Percentiles rank a stretch among this genome's conserved stretches.
phyloP scores from a whole-genome alignment of 1,140 invertebrate species.

The Anastatus disparis region DNA sequence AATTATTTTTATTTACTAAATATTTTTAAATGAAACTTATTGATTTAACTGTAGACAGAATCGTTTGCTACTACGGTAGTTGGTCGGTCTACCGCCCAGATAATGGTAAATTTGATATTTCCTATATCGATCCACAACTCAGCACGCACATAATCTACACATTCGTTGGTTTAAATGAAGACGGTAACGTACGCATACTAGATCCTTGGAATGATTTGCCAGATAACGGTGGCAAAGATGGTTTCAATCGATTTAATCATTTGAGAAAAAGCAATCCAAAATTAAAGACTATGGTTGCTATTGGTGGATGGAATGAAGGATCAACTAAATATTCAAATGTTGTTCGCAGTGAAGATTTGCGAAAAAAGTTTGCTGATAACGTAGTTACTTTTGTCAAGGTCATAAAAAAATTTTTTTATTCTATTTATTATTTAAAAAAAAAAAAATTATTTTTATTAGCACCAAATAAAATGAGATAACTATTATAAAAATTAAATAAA shows the following conservation, averaged over 20 bases:
- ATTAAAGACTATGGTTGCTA: conserved; percentile 74
- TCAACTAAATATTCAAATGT: conserved; percentile 72
- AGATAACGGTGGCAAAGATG: not conserved
- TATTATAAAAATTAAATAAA: too few species aligned
- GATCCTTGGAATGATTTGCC: conserved; percentile 11
- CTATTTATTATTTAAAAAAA: too few species aligned
- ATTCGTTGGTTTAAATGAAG: conserved; percentile 70
- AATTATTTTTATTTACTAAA: not conserved
- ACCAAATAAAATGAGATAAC: too few species aligned
- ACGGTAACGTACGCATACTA: conserved; percentile 61
- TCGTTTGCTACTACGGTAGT: conserved; percentile 74
- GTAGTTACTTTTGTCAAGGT: conserved; percentile 71
- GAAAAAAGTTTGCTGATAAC: conserved; percentile 71
- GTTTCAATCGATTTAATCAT: conserved; percentile 71
- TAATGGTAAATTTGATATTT: too few species aligned
- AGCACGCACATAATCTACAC: conserved; percentile 78
- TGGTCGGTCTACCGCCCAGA: conserved; percentile 72
- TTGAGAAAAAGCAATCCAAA: conserved; percentile 63
- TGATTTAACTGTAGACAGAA: conserved; percentile 65
- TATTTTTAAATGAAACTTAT: not conserved
- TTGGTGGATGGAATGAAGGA: conserved; percentile 78
- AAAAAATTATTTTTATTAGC: too few species aligned
- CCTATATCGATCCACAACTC: conserved; percentile 71
- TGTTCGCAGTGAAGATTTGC: conserved; percentile 62
- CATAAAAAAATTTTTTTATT: too few species aligned